Base-by-base conservation (phyloP, 2,888 invertebrate species). In the Euzophera pinguis region DNA sequence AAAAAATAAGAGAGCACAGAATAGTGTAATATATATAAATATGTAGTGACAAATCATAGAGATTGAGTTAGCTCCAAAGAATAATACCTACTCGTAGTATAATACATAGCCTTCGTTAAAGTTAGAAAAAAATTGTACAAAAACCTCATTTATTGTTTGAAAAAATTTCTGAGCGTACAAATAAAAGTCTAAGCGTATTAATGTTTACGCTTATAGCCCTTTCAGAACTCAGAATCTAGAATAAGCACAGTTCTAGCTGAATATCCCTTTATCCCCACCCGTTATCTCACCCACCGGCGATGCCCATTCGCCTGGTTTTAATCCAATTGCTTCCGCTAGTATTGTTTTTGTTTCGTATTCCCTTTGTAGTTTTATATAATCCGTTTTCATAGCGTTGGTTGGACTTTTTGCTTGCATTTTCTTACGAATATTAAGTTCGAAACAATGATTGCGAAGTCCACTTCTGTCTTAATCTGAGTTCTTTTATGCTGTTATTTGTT, bases 161-260 rank as follows among this genome's bases (percentile, higher is more conserved):
- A n/a, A n/a, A n/a, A n/a, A n/a, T n/a, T n/a, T n/a, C n/a, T 13
- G 13, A 9, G 32, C 7, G 59, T 17, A 9, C 45, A 9, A 14
- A 32, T 5, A 34, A 45, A 34, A 45, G 7, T 13, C 45, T 10
- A 45, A 34, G 10, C 32, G 10, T 32, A 45, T 32, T 34, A 32
- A 45, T 10, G 32, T 45, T 45, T 14, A 22, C 16, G 41, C 16
- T 41, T 22, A 45, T 45, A 32, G 45, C 14, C 16, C 45, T 8
- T 32, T 1, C 29, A 7, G 13, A 8, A 1, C n/a, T 45, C 32
- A 52, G 62, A 59, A 60, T 68, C 64, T 62, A 22, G 63, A 65
- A 14, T 10, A 39, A 43, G 16, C 45, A 34, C 14, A 16, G 32
- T 9, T 45, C 3, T 13, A 45, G 41, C 17, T 17, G 10, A 13